phyloP scores from a whole-genome alignment of 53 echinoderm and acorn worm genomes.

The Hippasteria phrygiana region DNA sequence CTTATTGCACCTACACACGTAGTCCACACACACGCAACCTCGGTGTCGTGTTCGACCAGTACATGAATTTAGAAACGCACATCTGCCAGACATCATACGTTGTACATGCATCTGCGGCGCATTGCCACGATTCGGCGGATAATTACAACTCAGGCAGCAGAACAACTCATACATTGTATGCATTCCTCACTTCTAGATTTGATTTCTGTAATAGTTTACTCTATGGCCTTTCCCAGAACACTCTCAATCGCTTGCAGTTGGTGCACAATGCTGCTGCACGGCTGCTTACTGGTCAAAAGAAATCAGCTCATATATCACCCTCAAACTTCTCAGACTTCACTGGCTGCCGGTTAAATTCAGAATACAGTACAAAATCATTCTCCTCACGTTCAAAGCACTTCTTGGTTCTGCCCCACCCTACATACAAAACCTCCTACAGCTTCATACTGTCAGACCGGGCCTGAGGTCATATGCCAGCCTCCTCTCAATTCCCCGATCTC shows the following conservation, averaged over 20 bases:
- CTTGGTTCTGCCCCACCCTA: no score
- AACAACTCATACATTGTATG: no score
- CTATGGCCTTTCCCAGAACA: not conserved
- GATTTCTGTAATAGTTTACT: conserved; percentile 55
- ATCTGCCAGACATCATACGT: conserved; percentile 12
- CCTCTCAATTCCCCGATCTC: no score
- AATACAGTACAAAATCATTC: no score
- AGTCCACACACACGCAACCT: conserved; percentile 37
- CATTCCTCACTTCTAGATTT: conserved; percentile 38
- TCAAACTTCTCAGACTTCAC: no score
- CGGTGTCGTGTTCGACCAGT: conserved; percentile 31
- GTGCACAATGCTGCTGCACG: not conserved
- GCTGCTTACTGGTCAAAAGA: no score
- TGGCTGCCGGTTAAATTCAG: no score
- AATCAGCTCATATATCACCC: no score
- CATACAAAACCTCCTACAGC: no score
- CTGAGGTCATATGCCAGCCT: no score
- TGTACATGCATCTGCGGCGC: not conserved
- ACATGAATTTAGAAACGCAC: conserved; percentile 7
- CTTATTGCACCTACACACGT: not conserved
- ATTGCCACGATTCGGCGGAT: not conserved
- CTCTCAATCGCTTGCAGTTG: not conserved
- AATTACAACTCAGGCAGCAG: not conserved
- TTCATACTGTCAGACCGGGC: no score
- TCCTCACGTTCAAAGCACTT: no score